Evolutionary conservation across 37 sponge, comb jelly and placozoan genomes (phyloP), one percentile per base, ranked within the genome.

Genomic region (Tethya wilhelma): DNA sequence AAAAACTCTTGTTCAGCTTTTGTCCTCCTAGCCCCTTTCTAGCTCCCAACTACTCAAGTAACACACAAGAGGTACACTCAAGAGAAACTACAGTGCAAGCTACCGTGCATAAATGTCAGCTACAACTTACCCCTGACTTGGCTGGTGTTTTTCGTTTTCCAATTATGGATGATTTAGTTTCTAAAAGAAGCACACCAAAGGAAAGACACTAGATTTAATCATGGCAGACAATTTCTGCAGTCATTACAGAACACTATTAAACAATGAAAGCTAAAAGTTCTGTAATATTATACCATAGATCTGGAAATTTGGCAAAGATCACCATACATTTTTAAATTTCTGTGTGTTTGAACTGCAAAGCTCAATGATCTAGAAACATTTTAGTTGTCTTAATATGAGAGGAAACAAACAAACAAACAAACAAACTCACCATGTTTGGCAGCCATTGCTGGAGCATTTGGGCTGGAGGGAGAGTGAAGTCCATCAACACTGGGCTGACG

Each of bases 1-100:
- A 80, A 31, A 93, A 93, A 63, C 66, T 91, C 57, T 78, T 67
- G 25, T 46, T 59, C 37, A 96, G 26, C 79, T 90, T 96, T 81
- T 96, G 94, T 4, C 75, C 97, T 34, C 97, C 97, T 0, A 96
- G 78, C 4, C 97, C 94, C 56, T 88, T 93, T 66, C 82, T 43
- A 14, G 59, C 86, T 28, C 89, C 84, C 53, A 82, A 67, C 79
- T 78, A 39, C 71, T 65, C 6, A 67, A 19, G 59, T 9, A 9
- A 58, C 59, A 58, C 59, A 58, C 4, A 58, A 49, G 55, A 17
- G 9, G 9, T 49, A 19, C 55, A 9, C 55, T 49, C 17, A 49
- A 9, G 17, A 49, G 55, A 49, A 19, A 49, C 14, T 19, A 49
- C 17, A 49, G 14, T 49, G 17, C 14, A 17, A 17, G 55, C 17